Evolutionary conservation across 2,888 invertebrate genomes (phyloP).

Genomic region (Lasioglossum pauxillum): DNA sequence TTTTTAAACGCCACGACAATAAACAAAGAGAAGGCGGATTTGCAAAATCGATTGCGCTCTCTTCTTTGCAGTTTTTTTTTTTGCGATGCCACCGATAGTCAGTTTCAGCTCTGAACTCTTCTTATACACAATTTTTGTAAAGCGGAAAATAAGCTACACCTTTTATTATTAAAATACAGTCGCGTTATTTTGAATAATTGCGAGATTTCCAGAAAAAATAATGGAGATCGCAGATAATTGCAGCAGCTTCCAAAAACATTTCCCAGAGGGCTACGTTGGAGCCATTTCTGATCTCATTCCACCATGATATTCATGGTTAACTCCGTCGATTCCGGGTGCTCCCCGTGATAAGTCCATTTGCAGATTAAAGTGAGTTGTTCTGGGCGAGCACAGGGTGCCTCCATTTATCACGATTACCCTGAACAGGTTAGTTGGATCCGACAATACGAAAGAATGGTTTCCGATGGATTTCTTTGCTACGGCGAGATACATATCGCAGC

Average conservation of each 20-base stretch:
- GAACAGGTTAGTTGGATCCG: background rate
- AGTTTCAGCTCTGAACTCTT: too few relatives aligned
- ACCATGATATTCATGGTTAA: slow-evolving; percentile 26
- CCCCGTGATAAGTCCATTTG: slow-evolving; percentile 6
- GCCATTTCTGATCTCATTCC: background rate
- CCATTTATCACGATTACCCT: slow-evolving; percentile 5
- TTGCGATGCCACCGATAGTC: too few relatives aligned
- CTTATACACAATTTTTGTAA: too few relatives aligned
- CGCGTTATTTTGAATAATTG: too few relatives aligned
- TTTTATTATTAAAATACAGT: too few relatives aligned
- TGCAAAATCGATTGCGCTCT: too few relatives aligned
- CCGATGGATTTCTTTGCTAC: background rate
- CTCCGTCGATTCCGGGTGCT: slow-evolving; percentile 4
- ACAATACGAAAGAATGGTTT: slow-evolving; percentile 5
- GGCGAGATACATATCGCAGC: background rate
- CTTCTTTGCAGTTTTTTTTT: too few relatives aligned
- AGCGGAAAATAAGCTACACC: too few relatives aligned
- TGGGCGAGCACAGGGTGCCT: background rate
- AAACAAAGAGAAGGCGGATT: too few relatives aligned
- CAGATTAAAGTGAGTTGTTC: slow-evolving; percentile 16
- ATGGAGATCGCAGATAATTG: background rate
- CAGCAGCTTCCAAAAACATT: background rate
- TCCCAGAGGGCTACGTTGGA: background rate
- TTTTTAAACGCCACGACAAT: too few relatives aligned
- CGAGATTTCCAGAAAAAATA: background rate